Evolutionary conservation across 2,797 vertebrate species (phyloP), one percentile per base, ranked within the genome.

Genomic region (Harpagifer antarcticus): DNA sequence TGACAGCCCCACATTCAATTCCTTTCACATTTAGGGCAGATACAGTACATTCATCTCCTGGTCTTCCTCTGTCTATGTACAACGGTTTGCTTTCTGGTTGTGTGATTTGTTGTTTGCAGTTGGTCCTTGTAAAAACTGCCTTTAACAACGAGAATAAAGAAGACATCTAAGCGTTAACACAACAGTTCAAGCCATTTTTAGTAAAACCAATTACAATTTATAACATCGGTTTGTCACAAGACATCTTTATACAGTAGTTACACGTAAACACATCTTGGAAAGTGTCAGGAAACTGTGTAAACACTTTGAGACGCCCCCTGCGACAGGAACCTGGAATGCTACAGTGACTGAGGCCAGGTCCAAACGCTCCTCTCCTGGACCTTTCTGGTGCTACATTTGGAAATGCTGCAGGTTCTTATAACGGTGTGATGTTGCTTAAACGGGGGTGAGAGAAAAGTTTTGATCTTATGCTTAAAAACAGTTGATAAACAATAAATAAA

Each of bases 211-310:
- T 79, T 86, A 91, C 90, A 90, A 88, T 79, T 90, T 72, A 81
- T 23, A 90, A 91, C 81, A 83, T 78, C 23, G 23, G 23, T 27
- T 27, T 27, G 23, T 27, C 23, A 27, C 23, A 61, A 88, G 91
- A 91, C 64, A 68, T 92, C 90, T 94, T 83, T 95, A 85, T 89
- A 86, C 89, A 91, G 89, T 90, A 95, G 86, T 94, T 89, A 91
- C 93, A 95, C 87, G 83, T 92, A 90, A 94, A 92, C 93, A 95
- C 93, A 90, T 86, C 68, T 83, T 69, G 55, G 55, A 82, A 85
- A 78, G 81, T 78, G 69, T 82, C 74, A 81, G 73, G 78, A 88
- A 86, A 78, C 40, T 68, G 72, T 89, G 90, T 91, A 88, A 88
- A 91, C 90, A 88, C 72, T 86, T 63, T 57, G 66, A 76, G 72